phyloP scores from a whole-genome alignment of 1,140 invertebrate genomes.

The Colletes gigas region DNA sequence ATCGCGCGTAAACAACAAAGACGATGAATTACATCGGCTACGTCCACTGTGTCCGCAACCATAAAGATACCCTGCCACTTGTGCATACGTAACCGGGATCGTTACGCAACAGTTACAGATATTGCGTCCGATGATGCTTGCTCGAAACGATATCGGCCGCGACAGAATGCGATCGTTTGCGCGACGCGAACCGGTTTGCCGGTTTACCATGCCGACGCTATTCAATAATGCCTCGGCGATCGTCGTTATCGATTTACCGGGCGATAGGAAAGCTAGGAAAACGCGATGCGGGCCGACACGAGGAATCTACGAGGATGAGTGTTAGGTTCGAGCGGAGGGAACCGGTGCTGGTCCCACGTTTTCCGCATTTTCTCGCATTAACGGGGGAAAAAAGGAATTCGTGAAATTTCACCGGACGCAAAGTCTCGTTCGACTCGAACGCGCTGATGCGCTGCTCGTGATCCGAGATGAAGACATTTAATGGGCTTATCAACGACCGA shows the following conservation, averaged over 20 bases:
- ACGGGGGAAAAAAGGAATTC: background rate
- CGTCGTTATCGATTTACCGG: slow-evolving; percentile 20
- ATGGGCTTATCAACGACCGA: slow-evolving; percentile 28
- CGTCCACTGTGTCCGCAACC: slow-evolving; percentile 11
- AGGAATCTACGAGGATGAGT: background rate
- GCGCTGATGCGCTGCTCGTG: background rate
- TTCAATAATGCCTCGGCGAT: slow-evolving; percentile 32
- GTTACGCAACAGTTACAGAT: slow-evolving; percentile 62
- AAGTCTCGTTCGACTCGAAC: background rate
- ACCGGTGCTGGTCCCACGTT: background rate
- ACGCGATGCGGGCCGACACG: background rate
- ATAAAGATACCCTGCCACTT: slow-evolving; percentile 61
- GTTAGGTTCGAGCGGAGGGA: background rate
- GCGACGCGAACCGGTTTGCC: slow-evolving; percentile 37
- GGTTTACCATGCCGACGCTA: slow-evolving; percentile 21
- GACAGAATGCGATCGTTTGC: slow-evolving; percentile 38
- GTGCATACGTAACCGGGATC: slow-evolving; percentile 49
- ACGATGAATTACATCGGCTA: slow-evolving; percentile 19
- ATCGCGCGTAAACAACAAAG: background rate
- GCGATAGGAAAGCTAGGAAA: background rate
- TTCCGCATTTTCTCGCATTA: background rate
- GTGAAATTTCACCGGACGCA: background rate
- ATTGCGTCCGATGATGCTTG: slow-evolving; percentile 59
- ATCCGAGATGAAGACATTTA: slow-evolving; percentile 48
- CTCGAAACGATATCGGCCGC: slow-evolving; percentile 35